A percentile compares a stretch with the other conserved stretches of the same genome.
Conservation (phyloP, 1,140 invertebrate genomes). For the Pseudobourletiella spinata region DNA sequence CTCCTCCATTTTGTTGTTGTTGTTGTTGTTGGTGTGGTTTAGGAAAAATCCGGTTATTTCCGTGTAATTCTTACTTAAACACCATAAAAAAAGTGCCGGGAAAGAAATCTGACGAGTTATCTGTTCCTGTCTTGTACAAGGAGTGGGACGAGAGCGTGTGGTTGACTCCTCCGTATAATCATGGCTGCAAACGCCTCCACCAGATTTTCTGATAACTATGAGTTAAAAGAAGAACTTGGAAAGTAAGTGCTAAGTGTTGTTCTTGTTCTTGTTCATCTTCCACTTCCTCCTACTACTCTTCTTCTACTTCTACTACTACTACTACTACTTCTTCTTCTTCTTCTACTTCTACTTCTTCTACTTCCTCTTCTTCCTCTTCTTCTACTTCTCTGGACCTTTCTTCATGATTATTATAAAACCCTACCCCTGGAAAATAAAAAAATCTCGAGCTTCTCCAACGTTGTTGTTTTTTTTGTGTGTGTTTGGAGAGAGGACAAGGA, state of each 20-base stretch:
- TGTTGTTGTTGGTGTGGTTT: neutral
- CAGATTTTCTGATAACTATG: slow-evolving; percentile 98
- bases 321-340: no score
- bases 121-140: no score
- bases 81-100: neutral
- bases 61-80: no score
- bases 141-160: neutral
- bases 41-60: neutral
- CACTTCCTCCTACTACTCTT: slow-evolving; percentile 15
- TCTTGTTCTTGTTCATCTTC: slow-evolving; percentile 9
- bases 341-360: no score
- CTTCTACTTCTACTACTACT: no score
- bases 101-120: neutral
- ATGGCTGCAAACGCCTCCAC: slow-evolving; percentile 44
- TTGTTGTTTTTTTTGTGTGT: no score
- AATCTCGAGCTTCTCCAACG: no score
- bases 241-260: slow-evolving; percentile 71
- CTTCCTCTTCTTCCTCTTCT: slow-evolving; percentile 24
- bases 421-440: no score
- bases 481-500: no score
- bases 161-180: neutral
- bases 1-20: slow-evolving; percentile 11
- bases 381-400: no score
- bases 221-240: slow-evolving; percentile 98
- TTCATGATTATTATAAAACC: no score